These are phyloP conservation scores for Empidonax alnorum DNA, from an alignment of 2,113 vertebrate species.

Conservation along the genomic window DNA sequence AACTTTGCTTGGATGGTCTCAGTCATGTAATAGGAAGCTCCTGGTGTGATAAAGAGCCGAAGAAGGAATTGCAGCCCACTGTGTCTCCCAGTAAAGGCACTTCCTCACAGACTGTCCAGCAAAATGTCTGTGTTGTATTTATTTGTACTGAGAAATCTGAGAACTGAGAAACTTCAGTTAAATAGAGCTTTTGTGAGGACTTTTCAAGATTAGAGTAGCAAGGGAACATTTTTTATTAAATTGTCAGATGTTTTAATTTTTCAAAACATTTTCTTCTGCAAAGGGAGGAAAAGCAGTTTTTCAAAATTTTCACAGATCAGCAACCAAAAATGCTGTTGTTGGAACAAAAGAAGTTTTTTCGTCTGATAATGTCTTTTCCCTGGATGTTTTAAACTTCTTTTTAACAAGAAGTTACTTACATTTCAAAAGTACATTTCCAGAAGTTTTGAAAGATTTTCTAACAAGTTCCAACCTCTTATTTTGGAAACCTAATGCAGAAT, in stretches of 20 bases:
- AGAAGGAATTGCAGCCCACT: not conserved
- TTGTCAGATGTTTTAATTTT: not conserved
- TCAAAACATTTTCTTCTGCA: not conserved
- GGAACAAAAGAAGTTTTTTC: not conserved
- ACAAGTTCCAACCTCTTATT: not conserved
- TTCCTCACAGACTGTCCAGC: not conserved
- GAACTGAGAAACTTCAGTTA: not conserved
- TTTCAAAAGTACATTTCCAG: not conserved
- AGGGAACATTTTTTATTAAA: not conserved
- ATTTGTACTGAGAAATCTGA: not conserved
- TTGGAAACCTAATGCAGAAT: not conserved
- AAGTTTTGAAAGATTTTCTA: not conserved
- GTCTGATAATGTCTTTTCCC: not conserved
- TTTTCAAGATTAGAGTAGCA: not conserved
- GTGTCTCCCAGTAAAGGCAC: not conserved
- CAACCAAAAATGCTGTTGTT: not conserved
- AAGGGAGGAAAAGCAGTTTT: not conserved
- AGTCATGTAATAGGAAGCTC: not conserved
- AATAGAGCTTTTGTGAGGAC: not conserved
- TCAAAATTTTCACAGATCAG: not conserved
- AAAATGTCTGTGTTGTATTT: not conserved
- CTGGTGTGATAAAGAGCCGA: not conserved
- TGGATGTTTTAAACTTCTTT: not conserved
- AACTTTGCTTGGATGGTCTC: not conserved
- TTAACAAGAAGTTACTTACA: not conserved